These are phyloP conservation scores for Troglohyphantes excavatus DNA, from an alignment of 2,888 invertebrate genomes.

Conservation along the genomic window DNA sequence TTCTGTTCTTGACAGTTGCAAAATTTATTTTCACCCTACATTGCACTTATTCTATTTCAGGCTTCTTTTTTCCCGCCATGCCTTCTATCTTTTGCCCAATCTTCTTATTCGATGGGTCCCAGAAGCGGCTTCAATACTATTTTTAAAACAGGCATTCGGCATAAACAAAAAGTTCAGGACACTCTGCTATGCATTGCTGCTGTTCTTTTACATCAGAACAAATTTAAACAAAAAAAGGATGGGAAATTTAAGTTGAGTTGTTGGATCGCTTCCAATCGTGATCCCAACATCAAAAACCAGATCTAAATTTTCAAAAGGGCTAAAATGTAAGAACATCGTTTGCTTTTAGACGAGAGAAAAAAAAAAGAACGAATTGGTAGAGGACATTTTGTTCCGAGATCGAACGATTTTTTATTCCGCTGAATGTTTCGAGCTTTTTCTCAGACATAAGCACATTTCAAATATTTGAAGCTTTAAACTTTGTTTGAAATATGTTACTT, in stretches of 20 bases:
- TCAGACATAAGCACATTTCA: slow-evolving; percentile 2
- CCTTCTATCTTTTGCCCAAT: slow-evolving; percentile 12
- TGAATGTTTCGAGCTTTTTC: not conserved
- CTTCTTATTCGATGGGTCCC: slow-evolving; percentile 29
- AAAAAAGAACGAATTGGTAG: not conserved
- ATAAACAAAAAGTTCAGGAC: slow-evolving; percentile 60
- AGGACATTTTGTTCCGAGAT: not conserved
- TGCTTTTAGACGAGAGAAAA: not conserved
- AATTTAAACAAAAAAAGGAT: not conserved
- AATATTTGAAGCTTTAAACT: slow-evolving; percentile 5
- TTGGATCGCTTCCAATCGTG: slow-evolving; percentile 42
- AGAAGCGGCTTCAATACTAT: slow-evolving; percentile 1
- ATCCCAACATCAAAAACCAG: slow-evolving; percentile 36
- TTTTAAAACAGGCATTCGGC: slow-evolving; percentile 33
- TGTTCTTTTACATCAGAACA: slow-evolving; percentile 19
- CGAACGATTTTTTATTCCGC: not conserved
- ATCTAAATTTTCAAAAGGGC: slow-evolving; percentile 26
- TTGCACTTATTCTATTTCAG: slow-evolving; percentile 22
- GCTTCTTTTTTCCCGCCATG: slow-evolving; percentile 12
- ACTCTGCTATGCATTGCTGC: slow-evolving; percentile 11
- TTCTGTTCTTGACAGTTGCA: slow-evolving; percentile 41
- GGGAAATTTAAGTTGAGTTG: slow-evolving; percentile 50
- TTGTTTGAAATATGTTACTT: slow-evolving; percentile 5
- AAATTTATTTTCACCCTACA: slow-evolving; percentile 46
- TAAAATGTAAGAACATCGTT: slow-evolving; percentile 8